Evolutionary conservation across 2,888 invertebrate species (phyloP).

Genomic region (Lasius fuliginosus): DNA sequence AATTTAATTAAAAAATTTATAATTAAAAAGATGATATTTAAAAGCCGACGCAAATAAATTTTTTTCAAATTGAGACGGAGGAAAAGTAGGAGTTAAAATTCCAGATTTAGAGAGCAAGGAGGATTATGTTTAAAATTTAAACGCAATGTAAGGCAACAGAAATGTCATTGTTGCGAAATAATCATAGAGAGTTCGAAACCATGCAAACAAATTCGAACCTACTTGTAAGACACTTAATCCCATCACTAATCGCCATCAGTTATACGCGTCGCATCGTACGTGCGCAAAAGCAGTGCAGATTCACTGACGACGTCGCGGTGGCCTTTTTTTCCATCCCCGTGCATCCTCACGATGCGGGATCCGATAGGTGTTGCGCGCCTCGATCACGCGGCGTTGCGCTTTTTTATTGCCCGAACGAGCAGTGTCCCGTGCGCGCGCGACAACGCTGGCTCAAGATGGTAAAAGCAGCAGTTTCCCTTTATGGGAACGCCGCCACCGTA

Average conservation of each 20-base stretch:
- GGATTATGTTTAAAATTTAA: not conserved
- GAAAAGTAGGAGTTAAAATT: not conserved
- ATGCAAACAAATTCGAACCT: no score
- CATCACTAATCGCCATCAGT: no score
- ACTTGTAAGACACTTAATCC: no score
- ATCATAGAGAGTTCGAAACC: no score
- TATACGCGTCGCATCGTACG: slow-evolving; percentile 7
- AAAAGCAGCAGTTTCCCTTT: slow-evolving; percentile 74
- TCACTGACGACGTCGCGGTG: slow-evolving; percentile 51
- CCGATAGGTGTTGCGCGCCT: slow-evolving; percentile 58
- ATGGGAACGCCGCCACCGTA: slow-evolving; percentile 66
- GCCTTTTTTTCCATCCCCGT: slow-evolving; percentile 49
- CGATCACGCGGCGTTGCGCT: slow-evolving; percentile 73
- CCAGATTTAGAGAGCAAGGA: not conserved
- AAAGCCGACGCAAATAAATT: not conserved
- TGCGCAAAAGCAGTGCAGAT: slow-evolving; percentile 56
- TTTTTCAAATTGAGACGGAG: not conserved
- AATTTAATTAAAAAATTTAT: slow-evolving; percentile 17
- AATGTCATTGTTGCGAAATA: not conserved
- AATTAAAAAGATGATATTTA: slow-evolving; percentile 7
- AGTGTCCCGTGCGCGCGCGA: slow-evolving; percentile 67
- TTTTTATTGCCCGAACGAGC: slow-evolving; percentile 77
- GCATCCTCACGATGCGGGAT: slow-evolving; percentile 60
- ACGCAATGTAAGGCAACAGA: no score
- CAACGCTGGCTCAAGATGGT: slow-evolving; percentile 71